phyloP scores from a whole-genome alignment of 2,113 vertebrate species.

The Tiliqua scincoides region DNA sequence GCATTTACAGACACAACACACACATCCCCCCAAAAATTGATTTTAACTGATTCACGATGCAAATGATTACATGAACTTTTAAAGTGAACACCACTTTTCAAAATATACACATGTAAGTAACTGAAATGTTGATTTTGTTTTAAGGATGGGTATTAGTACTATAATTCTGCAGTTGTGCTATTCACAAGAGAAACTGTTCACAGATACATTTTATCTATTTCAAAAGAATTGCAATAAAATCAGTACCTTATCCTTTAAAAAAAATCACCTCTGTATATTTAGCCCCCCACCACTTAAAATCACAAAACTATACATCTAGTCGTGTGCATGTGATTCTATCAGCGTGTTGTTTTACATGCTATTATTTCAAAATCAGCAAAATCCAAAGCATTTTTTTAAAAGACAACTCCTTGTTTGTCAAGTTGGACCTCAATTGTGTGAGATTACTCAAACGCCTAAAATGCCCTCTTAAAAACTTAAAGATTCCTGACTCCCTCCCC shows the following conservation, averaged over 20 bases:
- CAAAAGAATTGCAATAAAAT: constrained; percentile 28
- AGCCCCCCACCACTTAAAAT: constrained; percentile 30
- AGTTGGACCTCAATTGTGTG: background rate
- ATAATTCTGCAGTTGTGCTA: constrained; percentile 26
- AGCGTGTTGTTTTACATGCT: constrained; percentile 14
- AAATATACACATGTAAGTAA: background rate
- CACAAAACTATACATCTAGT: constrained; percentile 12
- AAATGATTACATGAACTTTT: background rate
- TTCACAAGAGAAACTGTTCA: background rate
- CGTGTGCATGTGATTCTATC: constrained; percentile 31
- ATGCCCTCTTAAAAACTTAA: constrained; percentile 43
- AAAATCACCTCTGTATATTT: constrained; percentile 1
- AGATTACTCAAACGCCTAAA: constrained; percentile 40
- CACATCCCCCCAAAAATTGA: background rate
- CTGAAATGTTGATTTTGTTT: constrained; percentile 12
- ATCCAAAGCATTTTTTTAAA: background rate
- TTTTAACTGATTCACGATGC: background rate
- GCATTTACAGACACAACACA: background rate
- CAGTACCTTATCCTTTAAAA: background rate
- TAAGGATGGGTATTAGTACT: constrained; percentile 4
- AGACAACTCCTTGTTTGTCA: background rate
- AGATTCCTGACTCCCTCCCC: constrained; percentile 34
- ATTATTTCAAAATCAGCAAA: background rate
- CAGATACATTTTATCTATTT: constrained; percentile 22
- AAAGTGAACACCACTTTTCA: background rate